Conservation (phyloP, 2,113 vertebrate genomes). For the Perccottus glenii region DNA sequence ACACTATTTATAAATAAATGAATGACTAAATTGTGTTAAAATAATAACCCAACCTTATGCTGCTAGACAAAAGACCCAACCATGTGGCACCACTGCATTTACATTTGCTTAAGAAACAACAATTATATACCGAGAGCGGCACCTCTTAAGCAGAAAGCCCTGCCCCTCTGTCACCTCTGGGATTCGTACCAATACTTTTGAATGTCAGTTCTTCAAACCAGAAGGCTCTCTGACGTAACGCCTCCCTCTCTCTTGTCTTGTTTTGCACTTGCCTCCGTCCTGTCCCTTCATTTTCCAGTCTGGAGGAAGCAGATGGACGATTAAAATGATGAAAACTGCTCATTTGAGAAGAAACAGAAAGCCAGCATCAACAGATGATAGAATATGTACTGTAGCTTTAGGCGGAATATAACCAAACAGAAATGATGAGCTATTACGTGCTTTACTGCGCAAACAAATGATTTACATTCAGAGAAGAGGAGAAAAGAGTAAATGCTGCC, state of each 20-base stretch:
- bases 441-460: not conserved
- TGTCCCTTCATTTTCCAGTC: constrained; percentile 1
- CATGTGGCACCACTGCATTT: too few species aligned
- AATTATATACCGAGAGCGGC: not conserved
- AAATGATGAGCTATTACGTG: not conserved
- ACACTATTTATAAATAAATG: too few species aligned
- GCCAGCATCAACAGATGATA: constrained; percentile 7
- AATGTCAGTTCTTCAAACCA: constrained; percentile 33
- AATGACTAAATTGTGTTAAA: too few species aligned
- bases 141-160: not conserved
- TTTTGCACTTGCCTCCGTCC: not conserved
- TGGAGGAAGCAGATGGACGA: constrained; percentile 27
- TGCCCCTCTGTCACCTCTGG: not conserved
- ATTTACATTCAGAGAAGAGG: not conserved
- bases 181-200: constrained; percentile 27
- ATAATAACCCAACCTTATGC: too few species aligned
- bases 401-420: constrained; percentile 6
- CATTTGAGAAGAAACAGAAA: constrained; percentile 18
- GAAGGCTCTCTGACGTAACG: constrained; percentile 29
- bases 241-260: not conserved
- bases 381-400: constrained; percentile 10
- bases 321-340: constrained; percentile 45
- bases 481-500: too few species aligned
- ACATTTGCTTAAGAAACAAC: too few species aligned
- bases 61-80: too few species aligned